A percentile compares a stretch with the other conserved stretches of the same genome.
Evolutionary conservation across 1,140 invertebrate species (phyloP).

Genomic region (Drosophila rhopaloa): DNA sequence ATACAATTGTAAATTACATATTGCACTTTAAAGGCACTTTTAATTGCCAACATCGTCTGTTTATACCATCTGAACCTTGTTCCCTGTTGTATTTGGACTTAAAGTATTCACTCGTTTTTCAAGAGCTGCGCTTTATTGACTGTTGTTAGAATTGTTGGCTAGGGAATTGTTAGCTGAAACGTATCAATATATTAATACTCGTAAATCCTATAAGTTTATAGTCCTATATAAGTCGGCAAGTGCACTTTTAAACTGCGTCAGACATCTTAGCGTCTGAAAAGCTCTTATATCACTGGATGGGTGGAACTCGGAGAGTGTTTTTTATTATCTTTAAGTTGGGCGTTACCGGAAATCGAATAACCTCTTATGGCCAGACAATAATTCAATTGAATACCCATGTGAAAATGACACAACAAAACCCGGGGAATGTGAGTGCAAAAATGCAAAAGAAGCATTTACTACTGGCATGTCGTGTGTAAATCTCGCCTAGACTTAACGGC

Average conservation of each 20-base stretch:
- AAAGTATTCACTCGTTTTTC: background rate
- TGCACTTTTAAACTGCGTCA: background rate
- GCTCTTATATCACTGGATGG: slow-evolving; percentile 1
- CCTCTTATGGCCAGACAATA: background rate
- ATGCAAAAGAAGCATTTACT: slow-evolving; percentile 8
- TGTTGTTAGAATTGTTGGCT: background rate
- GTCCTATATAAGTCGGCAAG: background rate
- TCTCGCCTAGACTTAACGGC: slow-evolving; percentile 58
- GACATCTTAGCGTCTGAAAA: background rate
- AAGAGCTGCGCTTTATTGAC: slow-evolving; percentile 12
- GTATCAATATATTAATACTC: slow-evolving; percentile 1
- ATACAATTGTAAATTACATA: too few relatives aligned
- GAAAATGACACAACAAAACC: slow-evolving; percentile 58
- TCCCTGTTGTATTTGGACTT: background rate
- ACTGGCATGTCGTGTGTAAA: slow-evolving; percentile 24
- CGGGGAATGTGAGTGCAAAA: slow-evolving; percentile 45
- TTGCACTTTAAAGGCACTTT: background rate
- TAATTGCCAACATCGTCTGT: background rate
- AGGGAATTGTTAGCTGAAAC: slow-evolving; percentile 5
- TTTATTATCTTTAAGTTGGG: background rate
- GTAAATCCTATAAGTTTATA: slow-evolving; percentile 3
- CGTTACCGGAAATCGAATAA: slow-evolving; percentile 29
- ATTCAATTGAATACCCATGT: slow-evolving; percentile 26
- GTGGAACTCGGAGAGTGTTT: slow-evolving; percentile 1
- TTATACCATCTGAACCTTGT: background rate